Evolutionary conservation across 2,797 vertebrate species (phyloP).

Genomic region (Mormyrops boulengeri): DNA sequence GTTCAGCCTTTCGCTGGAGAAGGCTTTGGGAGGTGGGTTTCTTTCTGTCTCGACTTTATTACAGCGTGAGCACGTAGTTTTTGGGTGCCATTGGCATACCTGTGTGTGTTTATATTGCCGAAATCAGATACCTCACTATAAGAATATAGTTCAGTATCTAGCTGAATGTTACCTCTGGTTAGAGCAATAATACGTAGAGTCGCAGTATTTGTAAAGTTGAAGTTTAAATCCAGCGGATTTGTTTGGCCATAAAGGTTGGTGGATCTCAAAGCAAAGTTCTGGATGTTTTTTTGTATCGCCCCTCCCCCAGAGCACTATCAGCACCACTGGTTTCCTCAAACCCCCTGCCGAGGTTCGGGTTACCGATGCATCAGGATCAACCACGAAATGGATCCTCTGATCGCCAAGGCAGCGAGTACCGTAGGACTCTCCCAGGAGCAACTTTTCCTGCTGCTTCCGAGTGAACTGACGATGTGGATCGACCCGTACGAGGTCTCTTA

Average conservation of each 20-base stretch:
- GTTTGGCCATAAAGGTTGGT: not conserved
- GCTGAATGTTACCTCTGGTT: not conserved
- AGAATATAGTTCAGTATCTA: not conserved
- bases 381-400: conserved; percentile 68
- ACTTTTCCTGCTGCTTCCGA: conserved; percentile 64
- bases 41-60: not conserved
- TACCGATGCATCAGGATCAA: conserved; percentile 70
- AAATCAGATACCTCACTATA: not conserved
- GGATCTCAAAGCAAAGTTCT: not conserved
- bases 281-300: not conserved
- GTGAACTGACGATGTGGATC: conserved; percentile 67
- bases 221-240: not conserved
- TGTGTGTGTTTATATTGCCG: not conserved
- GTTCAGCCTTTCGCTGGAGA: conserved; percentile 59
- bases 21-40: conserved; percentile 46
- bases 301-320: conserved; percentile 55
- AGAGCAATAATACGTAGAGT: not conserved
- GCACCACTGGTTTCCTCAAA: conserved; percentile 66
- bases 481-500: conserved; percentile 70
- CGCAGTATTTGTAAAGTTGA: not conserved
- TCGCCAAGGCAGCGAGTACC: conserved; percentile 56
- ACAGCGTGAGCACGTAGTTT: not conserved
- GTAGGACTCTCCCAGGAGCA: conserved; percentile 59
- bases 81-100: not conserved
- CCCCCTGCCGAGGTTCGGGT: conserved; percentile 61